These are phyloP conservation scores for Sterrhoptilus dennistouni DNA, from an alignment of 2,113 vertebrate species.

Conservation along the genomic window DNA sequence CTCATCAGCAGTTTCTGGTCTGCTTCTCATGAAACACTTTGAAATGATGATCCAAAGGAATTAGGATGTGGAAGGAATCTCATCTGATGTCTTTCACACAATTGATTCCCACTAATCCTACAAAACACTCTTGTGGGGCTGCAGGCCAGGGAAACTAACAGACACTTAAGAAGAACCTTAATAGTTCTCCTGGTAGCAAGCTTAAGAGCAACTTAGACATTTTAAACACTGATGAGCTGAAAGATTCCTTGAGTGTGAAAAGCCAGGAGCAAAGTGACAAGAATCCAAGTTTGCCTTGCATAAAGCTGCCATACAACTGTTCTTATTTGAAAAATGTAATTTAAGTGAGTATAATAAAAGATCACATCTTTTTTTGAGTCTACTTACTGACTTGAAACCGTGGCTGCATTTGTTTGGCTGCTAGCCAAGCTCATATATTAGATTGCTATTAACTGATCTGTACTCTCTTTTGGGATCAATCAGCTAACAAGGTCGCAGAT, in stretches of 20 bases:
- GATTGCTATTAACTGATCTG: neutral
- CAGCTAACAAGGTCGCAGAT: constrained; percentile 23
- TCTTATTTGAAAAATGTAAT: constrained; percentile 28
- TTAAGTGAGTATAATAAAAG: constrained; percentile 31
- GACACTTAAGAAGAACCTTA: neutral
- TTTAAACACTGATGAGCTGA: neutral
- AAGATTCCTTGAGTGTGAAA: neutral
- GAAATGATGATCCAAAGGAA: neutral
- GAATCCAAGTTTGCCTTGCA: neutral
- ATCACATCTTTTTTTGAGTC: neutral
- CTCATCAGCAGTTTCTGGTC: neutral
- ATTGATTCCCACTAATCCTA: neutral
- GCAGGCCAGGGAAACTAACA: neutral
- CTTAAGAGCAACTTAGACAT: neutral
- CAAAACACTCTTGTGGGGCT: neutral
- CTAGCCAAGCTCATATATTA: neutral
- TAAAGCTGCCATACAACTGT: neutral
- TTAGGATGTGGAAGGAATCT: neutral
- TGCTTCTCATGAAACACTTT: neutral
- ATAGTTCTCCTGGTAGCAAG: neutral
- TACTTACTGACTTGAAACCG: neutral
- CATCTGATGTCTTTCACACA: neutral
- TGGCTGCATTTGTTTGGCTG: neutral
- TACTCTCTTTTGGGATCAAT: constrained; percentile 34
- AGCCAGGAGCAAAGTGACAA: neutral